Percentiles rank a stretch among this genome's conserved stretches.
Conservation (phyloP, 2,113 vertebrate species). For the Lipophrys pholis region DNA sequence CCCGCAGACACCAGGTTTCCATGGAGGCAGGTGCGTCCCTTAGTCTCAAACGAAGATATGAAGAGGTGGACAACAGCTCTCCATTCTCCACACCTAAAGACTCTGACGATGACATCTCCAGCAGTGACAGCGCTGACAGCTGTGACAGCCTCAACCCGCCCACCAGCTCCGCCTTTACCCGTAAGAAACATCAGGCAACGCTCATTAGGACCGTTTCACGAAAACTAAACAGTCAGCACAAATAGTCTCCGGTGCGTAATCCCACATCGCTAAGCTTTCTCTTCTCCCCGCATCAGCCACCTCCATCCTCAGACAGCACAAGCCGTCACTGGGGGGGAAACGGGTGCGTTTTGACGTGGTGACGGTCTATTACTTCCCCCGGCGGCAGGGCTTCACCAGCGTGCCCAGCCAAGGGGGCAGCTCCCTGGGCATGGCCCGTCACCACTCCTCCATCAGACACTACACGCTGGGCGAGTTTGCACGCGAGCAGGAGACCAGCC, state of each 20-base stretch:
- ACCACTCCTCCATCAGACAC: constrained; percentile 90
- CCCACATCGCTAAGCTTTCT: neutral
- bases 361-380: constrained; percentile 96
- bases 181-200: constrained; percentile 82
- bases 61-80: constrained; percentile 91
- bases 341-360: constrained; percentile 95
- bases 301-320: constrained; percentile 94
- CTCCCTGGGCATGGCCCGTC: constrained; percentile 96
- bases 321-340: constrained; percentile 86
- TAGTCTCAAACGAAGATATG: constrained; percentile 91
- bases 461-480: constrained; percentile 98
- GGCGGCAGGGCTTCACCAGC: constrained; percentile 97
- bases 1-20: constrained; percentile 78
- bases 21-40: constrained; percentile 89
- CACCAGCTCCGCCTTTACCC: constrained; percentile 86
- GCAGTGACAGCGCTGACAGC: constrained; percentile 97
- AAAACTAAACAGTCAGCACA: neutral
- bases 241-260: neutral
- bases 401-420: constrained; percentile 98
- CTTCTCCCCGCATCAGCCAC: constrained; percentile 81
- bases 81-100: constrained; percentile 88
- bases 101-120: constrained; percentile 96
- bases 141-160: constrained; percentile 96
- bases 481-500: constrained; percentile 92
- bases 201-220: neutral